Evolutionary conservation across 2,113 vertebrate species (phyloP).

Genomic region (Peromyscus californicus): DNA sequence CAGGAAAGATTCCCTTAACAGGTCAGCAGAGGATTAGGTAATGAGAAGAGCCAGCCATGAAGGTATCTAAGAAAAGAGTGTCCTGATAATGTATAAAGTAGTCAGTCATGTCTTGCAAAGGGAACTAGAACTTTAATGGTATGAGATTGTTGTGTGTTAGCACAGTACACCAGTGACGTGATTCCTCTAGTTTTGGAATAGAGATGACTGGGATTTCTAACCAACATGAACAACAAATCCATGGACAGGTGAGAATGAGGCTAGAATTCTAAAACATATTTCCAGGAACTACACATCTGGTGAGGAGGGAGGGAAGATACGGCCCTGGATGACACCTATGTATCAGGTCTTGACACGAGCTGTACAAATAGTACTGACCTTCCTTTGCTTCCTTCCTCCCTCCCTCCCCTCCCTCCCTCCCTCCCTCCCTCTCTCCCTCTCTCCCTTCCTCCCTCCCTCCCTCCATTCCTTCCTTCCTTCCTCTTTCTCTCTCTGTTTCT

Average conservation of each 20-base stretch:
- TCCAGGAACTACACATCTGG: not conserved
- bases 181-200: not conserved
- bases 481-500: not conserved
- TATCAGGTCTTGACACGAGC: not conserved
- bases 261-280: not conserved
- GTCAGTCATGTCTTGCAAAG: not conserved
- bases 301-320: not conserved
- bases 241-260: not conserved
- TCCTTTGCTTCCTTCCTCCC: no score
- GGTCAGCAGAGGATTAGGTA: not conserved
- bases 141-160: not conserved
- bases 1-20: not conserved
- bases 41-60: not conserved
- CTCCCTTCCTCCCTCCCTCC: no score
- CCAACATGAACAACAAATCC: not conserved
- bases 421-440: no score
- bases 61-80: not conserved
- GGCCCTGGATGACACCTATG: no score
- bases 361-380: not conserved
- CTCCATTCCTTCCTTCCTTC: not conserved
- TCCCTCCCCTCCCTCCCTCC: no score
- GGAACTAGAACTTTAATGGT: not conserved
- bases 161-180: not conserved
- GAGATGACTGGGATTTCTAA: not conserved
- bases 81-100: not conserved